Evolutionary conservation across 92 coral and sea anemone species (phyloP).

Genomic region (Phenganax subtilis): DNA sequence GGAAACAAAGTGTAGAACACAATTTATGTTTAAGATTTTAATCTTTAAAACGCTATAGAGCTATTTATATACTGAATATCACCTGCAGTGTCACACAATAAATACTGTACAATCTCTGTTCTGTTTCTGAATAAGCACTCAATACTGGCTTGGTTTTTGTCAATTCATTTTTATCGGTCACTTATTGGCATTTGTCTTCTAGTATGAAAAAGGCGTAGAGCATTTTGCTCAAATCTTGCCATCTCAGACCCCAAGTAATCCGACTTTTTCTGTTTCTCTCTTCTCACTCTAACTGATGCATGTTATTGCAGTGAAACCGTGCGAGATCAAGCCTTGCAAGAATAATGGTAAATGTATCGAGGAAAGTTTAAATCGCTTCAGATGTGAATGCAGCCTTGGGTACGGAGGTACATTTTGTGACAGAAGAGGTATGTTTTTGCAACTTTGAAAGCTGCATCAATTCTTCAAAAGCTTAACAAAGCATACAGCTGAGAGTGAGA

Average conservation of each 20-base stretch:
- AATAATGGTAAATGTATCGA: conserved; percentile 5
- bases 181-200: too few species aligned
- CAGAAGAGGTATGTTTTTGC: background rate
- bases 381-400: background rate
- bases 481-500: too few species aligned
- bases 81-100: too few species aligned
- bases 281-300: too few species aligned
- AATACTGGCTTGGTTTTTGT: too few species aligned
- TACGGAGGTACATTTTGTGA: conserved; percentile 19
- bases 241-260: too few species aligned
- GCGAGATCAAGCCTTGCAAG: conserved; percentile 12
- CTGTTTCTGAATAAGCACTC: too few species aligned
- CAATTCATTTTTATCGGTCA: too few species aligned
- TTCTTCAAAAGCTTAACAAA: background rate
- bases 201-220: too few species aligned
- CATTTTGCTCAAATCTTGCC: too few species aligned
- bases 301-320: background rate
- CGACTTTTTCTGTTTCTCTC: background rate
- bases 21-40: background rate
- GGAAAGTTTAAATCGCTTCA: background rate
- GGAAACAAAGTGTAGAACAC: background rate
- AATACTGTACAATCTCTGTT: too few species aligned
- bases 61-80: too few species aligned
- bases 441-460: background rate
- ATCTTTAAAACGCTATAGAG: background rate